A percentile compares a stretch with the other conserved stretches of the same genome.
These are phyloP conservation scores for Ctenodactylus gundi DNA, from an alignment of 2,113 vertebrate species.

Conservation along the genomic window DNA sequence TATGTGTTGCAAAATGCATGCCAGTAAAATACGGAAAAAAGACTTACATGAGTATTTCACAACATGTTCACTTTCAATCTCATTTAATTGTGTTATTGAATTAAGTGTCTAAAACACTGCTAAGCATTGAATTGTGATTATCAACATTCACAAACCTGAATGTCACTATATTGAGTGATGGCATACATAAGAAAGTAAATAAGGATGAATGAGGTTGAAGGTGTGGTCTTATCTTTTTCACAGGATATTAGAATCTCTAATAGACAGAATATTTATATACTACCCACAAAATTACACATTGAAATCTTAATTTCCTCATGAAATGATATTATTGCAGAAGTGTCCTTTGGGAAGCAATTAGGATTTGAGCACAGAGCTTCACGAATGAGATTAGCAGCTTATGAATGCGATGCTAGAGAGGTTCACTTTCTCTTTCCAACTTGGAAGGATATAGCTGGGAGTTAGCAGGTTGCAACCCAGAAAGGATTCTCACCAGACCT, in stretches of 20 bases:
- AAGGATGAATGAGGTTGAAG: background rate
- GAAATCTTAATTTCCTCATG: background rate
- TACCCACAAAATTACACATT: background rate
- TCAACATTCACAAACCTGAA: background rate
- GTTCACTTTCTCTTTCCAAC: too few species aligned
- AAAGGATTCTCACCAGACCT: background rate
- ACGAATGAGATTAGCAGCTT: background rate
- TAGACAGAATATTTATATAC: accelerated
- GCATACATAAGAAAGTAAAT: background rate
- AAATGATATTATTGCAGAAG: background rate
- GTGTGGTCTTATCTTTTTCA: background rate
- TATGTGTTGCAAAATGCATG: too few species aligned
- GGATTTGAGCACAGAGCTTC: background rate
- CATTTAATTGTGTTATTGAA: background rate
- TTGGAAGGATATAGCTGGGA: background rate
- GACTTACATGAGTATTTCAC: too few species aligned
- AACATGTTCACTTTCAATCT: too few species aligned
- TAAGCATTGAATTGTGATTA: background rate
- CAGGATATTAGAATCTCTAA: background rate
- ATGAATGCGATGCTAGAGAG: accelerated
- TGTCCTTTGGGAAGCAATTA: background rate
- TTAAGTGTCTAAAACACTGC: background rate
- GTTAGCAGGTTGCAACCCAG: background rate
- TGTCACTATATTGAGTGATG: background rate
- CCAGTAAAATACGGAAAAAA: too few species aligned